Evolutionary conservation across 2,888 invertebrate species (phyloP), one percentile per base, ranked within the genome.

Genomic region (Barypeithes pellucidus): DNA sequence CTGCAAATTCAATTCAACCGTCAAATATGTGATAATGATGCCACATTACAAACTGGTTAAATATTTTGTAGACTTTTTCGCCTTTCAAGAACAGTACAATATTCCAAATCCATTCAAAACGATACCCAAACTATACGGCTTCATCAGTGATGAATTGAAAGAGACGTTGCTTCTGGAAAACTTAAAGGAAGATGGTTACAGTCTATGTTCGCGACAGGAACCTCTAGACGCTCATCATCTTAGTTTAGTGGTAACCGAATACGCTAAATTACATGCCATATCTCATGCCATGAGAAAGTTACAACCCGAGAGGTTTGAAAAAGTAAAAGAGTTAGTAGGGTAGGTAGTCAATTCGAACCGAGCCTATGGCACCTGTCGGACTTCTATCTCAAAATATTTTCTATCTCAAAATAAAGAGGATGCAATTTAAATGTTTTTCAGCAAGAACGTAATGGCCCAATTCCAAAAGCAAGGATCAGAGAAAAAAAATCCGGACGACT

Each of bases 121-220:
- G n/a, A 18, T 67, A 5, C 36, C 77, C 3, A 77, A 72, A 52
- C 41, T 73, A 8, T 76, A 76, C 52, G 76, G 76, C 18, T 45
- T 33, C 4, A 68, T 18, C 33, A 33, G 39, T 18, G 52, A 71
- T 4, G 74, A 77, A 14, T 59, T 22, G n/a, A 59, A 72, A 12
- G 78, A 79, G 60, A 52, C 52, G 33, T 50, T 84, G 4, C 76
- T 82, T 8, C 61, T 84, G 68, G 80, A 81, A 76, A 82, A 84
- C 72, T 57, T 83, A 41, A 80, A 79, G 61, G 67, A 69, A 16
- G 24, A 29, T n/a, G 70, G 72, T 12, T 77, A 45, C 22, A 67
- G 29, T 33, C 9, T 75, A 39, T 47, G 29, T 22, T 50, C 54
- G 9, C 24, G 71, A 22, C 36, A 16, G 18, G 57, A 75, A 29